Evolutionary conservation across 2,888 invertebrate genomes (phyloP), one percentile per base, ranked within the genome.

Genomic region (Hydroisotoma schaefferi): DNA sequence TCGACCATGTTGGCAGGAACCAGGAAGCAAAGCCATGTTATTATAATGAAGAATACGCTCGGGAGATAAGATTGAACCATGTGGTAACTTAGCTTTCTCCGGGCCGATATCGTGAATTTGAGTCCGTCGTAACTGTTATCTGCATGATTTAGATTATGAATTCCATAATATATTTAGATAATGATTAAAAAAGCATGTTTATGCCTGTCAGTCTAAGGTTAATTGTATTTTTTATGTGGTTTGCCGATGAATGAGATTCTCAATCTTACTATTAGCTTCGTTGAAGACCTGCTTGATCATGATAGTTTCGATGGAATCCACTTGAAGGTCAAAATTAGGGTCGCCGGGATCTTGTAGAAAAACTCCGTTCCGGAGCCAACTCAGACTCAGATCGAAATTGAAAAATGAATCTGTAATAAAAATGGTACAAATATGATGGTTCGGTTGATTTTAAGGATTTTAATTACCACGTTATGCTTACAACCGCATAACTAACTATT

Each of bases 1-100:
- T 67, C 68, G 1, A 68, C 67, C 61, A 67, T 67, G 51, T 61
- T 40, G 8, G 68, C 57, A 2, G 70, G 70, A 2, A 70, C 54
- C 10, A 70, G 59, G 26, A 67, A 70, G 37, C 68, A 67, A 0
- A 70, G 55, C 61, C 68, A 68, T 20, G 68, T 70, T n/a, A 70
- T 67, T 10, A 70, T 61, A 22, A 70, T 68, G 52, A 65, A 70
- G 59, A 70, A 67, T 29, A 65, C 57, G 26, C 65, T 65, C 1
- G 64, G 64, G 10, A 67, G 29, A 48, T 68, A 70, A 0, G 70
- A 68, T 52, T 70, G 70, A 1, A 70, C 55, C 48, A 70, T 47
- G 57, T 70, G 70, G 37, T 63, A 70, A 22, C 68, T 68, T 5
- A 70, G 33, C 57, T 60, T 67, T 43, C 67, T 46, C 10, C 60